phyloP scores from a whole-genome alignment of 2,797 vertebrate species.

The Enteromius treurensis region DNA sequence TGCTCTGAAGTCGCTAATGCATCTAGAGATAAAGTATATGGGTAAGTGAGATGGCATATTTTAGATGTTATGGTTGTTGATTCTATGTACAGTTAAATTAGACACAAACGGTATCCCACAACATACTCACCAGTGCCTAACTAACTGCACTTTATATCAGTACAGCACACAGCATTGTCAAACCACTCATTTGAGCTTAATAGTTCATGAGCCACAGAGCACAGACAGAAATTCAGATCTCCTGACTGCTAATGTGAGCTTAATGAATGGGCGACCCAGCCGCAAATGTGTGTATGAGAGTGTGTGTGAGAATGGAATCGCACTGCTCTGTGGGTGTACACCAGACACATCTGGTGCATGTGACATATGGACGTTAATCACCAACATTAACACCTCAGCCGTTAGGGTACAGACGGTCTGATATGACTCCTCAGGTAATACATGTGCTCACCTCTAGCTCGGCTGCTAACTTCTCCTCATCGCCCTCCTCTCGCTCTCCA shows the following conservation, averaged over 20 bases:
- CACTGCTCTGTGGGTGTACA: constrained; percentile 34
- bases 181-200: constrained; percentile 29
- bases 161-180: constrained; percentile 6
- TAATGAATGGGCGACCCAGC: constrained; percentile 28
- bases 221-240: constrained; percentile 25
- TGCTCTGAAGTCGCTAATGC: not conserved
- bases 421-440: constrained; percentile 10
- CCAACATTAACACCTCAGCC: constrained; percentile 34
- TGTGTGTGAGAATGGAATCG: constrained; percentile 38
- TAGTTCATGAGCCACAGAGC: constrained; percentile 32
- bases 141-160: constrained; percentile 32
- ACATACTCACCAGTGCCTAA: constrained; percentile 11
- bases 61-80: not conserved
- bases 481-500: constrained; percentile 85
- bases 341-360: constrained; percentile 38
- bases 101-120: constrained; percentile 9
- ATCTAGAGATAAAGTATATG: constrained; percentile 15
- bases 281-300: constrained; percentile 17
- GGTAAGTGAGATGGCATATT: constrained; percentile 11
- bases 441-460: constrained; percentile 85
- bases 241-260: constrained; percentile 29
- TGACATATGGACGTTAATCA: constrained; percentile 30
- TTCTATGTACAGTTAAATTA: constrained; percentile 12
- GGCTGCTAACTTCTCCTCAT: constrained; percentile 86
- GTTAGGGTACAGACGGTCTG: constrained; percentile 1